Conservation (phyloP, 2,113 vertebrate species). For the Sylvietta virens region DNA sequence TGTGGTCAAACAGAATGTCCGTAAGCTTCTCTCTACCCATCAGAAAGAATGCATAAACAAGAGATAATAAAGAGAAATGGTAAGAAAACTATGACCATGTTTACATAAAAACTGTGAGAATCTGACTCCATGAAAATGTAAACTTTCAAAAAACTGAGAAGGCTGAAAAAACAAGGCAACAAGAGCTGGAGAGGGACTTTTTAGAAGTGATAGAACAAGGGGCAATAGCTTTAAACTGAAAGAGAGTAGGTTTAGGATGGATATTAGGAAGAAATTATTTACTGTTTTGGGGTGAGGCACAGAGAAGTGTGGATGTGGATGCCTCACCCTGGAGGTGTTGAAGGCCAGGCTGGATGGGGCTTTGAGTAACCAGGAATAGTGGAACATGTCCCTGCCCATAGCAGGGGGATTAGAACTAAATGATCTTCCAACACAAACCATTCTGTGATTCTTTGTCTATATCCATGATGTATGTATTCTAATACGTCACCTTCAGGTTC, state of each 20-base stretch:
- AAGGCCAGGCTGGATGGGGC: background rate
- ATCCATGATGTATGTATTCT: background rate
- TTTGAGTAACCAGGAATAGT: background rate
- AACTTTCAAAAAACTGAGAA: too few relatives aligned
- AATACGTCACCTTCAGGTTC: background rate
- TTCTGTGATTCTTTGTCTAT: background rate
- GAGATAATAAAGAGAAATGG: too few relatives aligned
- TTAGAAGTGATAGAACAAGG: background rate
- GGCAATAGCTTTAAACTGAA: background rate
- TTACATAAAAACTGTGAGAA: too few relatives aligned
- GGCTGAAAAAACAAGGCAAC: too few relatives aligned
- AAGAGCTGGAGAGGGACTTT: background rate
- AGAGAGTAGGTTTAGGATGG: background rate
- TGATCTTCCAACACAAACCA: background rate
- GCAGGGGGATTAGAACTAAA: background rate
- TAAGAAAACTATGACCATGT: too few relatives aligned
- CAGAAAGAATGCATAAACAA: too few relatives aligned
- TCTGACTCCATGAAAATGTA: too few relatives aligned
- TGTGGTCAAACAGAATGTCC: too few relatives aligned
- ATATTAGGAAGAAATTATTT: background rate
- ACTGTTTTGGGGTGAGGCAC: background rate
- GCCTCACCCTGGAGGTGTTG: background rate
- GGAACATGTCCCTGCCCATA: background rate
- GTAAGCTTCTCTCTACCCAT: too few relatives aligned
- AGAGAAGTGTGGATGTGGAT: background rate